Base-by-base conservation (phyloP, 30 jellyfish, hydroid and myxozoan species). In the Catostylus mosaicus region DNA sequence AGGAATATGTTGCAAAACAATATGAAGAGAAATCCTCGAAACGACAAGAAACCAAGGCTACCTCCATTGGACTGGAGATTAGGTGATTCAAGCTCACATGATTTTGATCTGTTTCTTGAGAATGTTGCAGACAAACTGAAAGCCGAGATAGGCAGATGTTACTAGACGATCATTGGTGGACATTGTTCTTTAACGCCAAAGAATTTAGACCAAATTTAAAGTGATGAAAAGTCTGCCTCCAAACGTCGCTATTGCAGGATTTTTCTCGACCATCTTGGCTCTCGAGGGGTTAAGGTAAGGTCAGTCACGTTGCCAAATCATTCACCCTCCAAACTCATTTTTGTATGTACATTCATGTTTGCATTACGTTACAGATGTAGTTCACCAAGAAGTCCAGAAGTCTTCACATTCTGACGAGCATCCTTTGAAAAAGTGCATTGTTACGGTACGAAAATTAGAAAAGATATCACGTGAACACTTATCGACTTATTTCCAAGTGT, bases 81-180 rank as follows among this genome's bases (percentile, higher is more conserved):
- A 7, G 85, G 75, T 9, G 20, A 36, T 29, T 66, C 52, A 0
- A 52, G 52, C 43, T 19, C 24, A 2, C 54, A 30, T 19, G 75
- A 74, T 38, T 54, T 74, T 74, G 75, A 31, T 16, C 14, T 36
- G 61, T 29, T 74, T 19, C 74, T 74, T 9, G 75, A 52, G 34
- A 33, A 74, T 29, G 74, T 74, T 11, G 85, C 85, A 6, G 85
- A 74, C 37, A 30, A 40, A 59, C 62, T 74, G 24, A 51, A 30
- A 24, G n/a, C 57, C 36, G 37, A 74, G 20, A 22, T 18, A 9
- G 32, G 16, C 3, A 27, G 57, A 50, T 74, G 85, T 10, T 16
- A 20, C 35, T 74, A 75, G 85, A 74, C 63, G 27, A 33, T 50
- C n/a, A 32, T 74, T 48, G 85, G 75, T 1, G 72, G 85, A 18